Conservation (phyloP, 2,888 invertebrate species). For the Neuroscelio doddi region DNA sequence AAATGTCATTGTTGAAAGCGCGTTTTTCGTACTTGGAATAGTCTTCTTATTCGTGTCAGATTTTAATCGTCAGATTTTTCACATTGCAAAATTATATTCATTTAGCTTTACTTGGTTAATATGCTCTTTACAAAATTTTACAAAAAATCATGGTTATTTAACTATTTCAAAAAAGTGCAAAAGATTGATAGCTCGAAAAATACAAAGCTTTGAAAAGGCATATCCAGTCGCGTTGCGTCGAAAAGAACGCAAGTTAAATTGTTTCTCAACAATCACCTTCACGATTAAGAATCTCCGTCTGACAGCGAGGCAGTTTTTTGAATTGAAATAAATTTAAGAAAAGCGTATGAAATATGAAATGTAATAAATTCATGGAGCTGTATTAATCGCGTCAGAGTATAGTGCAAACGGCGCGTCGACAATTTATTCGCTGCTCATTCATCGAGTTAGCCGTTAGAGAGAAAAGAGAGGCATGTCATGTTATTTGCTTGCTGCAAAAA, state of each 20-base stretch:
- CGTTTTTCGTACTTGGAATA: slow-evolving; percentile 20
- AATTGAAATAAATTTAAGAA: no score
- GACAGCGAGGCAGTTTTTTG: slow-evolving; percentile 6
- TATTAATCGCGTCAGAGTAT: no score
- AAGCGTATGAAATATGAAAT: no score
- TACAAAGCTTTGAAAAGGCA: slow-evolving; percentile 22
- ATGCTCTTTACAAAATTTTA: background rate
- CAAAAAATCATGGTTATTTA: background rate
- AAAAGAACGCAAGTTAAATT: slow-evolving; percentile 26
- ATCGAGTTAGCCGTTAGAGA: slow-evolving; percentile 10
- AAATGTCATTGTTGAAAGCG: slow-evolving; percentile 15
- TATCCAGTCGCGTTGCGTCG: slow-evolving; percentile 27
- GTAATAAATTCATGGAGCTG: no score
- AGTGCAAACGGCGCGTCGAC: no score
- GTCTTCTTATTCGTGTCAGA: slow-evolving; percentile 32
- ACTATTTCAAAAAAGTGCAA: background rate
- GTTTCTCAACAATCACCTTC: slow-evolving; percentile 7
- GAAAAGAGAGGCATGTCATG: slow-evolving; percentile 47
- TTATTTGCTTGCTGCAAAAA: slow-evolving; percentile 50
- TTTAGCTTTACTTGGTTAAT: no score
- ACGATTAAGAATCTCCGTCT: slow-evolving; percentile 3
- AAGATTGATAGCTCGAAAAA: background rate
- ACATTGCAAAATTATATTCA: background rate
- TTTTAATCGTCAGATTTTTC: background rate
- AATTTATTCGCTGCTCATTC: background rate